Evolutionary conservation across 2,113 vertebrate species (phyloP), one percentile per base, ranked within the genome.

Genomic region (Eudyptes chrysolophus): DNA sequence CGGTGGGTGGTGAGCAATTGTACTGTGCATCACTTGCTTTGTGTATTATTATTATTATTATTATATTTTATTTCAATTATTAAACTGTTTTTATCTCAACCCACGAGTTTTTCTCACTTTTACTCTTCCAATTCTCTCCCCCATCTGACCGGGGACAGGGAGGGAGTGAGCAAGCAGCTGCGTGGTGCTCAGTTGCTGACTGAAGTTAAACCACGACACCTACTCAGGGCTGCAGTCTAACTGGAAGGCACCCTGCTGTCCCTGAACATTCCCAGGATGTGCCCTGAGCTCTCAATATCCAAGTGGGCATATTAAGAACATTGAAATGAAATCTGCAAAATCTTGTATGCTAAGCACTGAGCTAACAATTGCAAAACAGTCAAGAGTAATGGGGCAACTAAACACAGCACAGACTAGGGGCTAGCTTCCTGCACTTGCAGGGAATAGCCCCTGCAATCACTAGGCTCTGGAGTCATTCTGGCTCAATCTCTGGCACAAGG

Each of bases 381-480:
- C 9, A 62, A 34, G 7, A 68, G 6, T 15, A 69, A 48, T 7
- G 7, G 13, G 5, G 20, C 4, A 25, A 12, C 9, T 21, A 74
- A 76, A 74, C 3, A 22, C 2, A 51, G 34, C 7, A 61, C 6
- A 17, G 10, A 52, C 4, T 32, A 72, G 9, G 3, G 26, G 9
- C 10, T 29, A 78, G 14, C 7, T 94, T 84, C 32, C 36, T 11
- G 3, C 8, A 34, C 65, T 61, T 69, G 15, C 18, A 62, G 16
- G 24, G 40, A 84, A 29, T 9, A 58, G 0, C 1, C 18, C 4
- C 2, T 40, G 0, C 6, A 24, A 44, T 14, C 19, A 24, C 9
- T 25, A 10, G 7, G 3, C 3, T 84, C 68, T 44, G 6, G 8
- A 81, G 26, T 51, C 11, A 19, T 30, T 48, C 14, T 54, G 38